These are phyloP conservation scores for Drosophila parvula DNA, from an alignment of 1,140 invertebrate genomes.

Conservation along the genomic window DNA sequence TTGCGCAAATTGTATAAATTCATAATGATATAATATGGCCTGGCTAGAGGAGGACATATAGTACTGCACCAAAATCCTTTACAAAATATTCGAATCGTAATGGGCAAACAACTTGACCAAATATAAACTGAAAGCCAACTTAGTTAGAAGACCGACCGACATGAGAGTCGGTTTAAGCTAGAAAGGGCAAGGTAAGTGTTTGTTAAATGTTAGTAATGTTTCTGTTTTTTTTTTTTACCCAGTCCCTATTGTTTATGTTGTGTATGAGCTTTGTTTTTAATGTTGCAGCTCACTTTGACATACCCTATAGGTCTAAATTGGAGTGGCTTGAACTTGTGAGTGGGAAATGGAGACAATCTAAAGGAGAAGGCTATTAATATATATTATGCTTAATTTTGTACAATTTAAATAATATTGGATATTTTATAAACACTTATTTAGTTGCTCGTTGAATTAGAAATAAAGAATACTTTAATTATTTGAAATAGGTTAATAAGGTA, in stretches of 20 bases:
- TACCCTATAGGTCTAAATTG: conserved; percentile 29
- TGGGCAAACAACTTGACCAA: conserved; percentile 52
- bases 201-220: conserved; percentile 25
- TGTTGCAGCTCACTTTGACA: conserved; percentile 45
- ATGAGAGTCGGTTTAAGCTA: conserved; percentile 7
- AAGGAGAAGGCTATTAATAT: no score
- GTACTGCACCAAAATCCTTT: conserved; percentile 24
- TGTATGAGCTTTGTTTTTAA: conserved; percentile 20
- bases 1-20: conserved; percentile 35
- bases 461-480: accelerated
- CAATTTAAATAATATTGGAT: no score
- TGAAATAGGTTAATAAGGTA: no score
- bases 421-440: background rate
- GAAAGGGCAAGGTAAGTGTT: conserved; percentile 24
- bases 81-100: conserved; percentile 32
- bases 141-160: conserved; percentile 51
- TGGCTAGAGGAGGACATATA: background rate
- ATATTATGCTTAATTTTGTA: background rate
- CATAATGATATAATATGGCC: conserved; percentile 25
- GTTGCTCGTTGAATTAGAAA: background rate
- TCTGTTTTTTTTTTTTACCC: background rate
- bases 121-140: conserved; percentile 69
- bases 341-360: background rate
- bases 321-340: background rate
- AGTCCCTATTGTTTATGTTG: conserved; percentile 14